Conservation (phyloP, 1,140 invertebrate species). For the Cyclina sinensis region DNA sequence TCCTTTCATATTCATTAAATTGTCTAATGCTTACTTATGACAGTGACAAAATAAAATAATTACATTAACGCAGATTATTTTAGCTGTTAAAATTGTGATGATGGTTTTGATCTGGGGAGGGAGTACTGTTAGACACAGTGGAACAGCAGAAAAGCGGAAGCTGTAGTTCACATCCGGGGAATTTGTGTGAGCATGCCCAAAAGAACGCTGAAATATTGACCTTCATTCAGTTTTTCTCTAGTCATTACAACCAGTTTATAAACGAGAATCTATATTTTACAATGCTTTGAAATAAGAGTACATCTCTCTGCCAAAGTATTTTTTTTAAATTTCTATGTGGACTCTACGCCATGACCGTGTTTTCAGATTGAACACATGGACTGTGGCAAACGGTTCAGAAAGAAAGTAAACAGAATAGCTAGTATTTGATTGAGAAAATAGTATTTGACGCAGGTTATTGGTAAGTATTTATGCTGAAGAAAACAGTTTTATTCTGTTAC, state of each 20-base stretch:
- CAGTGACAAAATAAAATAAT: too few species aligned
- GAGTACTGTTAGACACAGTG: constrained; percentile 26
- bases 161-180: constrained; percentile 55
- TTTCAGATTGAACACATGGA: constrained; percentile 50
- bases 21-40: too few species aligned
- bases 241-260: neutral
- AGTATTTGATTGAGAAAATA: neutral
- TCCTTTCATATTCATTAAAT: too few species aligned
- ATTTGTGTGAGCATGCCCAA: constrained; percentile 65
- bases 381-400: constrained; percentile 50
- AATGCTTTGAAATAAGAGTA: constrained; percentile 2
- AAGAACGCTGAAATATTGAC: constrained; percentile 69
- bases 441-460: constrained; percentile 8
- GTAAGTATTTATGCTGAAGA: too few species aligned
- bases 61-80: too few species aligned
- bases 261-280: neutral
- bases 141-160: constrained; percentile 46
- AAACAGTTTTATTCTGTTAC: too few species aligned
- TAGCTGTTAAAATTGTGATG: too few species aligned
- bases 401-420: constrained; percentile 64
- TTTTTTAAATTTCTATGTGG: neutral
- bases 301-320: neutral
- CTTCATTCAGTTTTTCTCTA: constrained; percentile 59
- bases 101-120: too few species aligned
- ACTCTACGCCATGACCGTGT: constrained; percentile 8